Evolutionary conservation across 2,888 invertebrate species (phyloP).

Genomic region (Lepidocyrtinus sp.): DNA sequence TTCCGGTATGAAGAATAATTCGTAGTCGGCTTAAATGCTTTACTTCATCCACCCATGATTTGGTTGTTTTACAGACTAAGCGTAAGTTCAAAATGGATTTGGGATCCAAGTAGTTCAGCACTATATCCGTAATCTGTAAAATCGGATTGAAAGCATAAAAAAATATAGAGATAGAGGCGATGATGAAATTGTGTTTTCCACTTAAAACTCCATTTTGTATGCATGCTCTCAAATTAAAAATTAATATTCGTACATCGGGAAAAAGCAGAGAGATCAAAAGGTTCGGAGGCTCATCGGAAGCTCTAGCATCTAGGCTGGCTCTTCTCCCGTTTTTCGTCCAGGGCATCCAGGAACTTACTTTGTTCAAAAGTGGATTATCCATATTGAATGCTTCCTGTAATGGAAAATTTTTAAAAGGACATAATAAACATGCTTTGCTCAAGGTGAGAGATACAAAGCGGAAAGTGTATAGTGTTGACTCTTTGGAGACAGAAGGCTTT

Average conservation of each 20-base stretch:
- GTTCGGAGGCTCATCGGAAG: conserved; percentile 39
- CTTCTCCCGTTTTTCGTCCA: conserved; percentile 52
- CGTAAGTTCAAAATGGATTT: conserved; percentile 46
- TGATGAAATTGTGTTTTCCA: not conserved
- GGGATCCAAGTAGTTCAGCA: conserved; percentile 45
- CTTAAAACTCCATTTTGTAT: not conserved
- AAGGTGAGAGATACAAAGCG: not conserved
- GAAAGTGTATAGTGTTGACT: no score
- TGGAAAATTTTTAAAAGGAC: not conserved
- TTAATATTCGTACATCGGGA: conserved; percentile 47
- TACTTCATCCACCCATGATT: conserved; percentile 55
- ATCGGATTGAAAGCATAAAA: not conserved
- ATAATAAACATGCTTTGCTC: not conserved
- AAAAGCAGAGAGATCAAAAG: conserved; percentile 44
- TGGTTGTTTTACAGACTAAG: conserved; percentile 45
- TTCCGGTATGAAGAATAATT: conserved; percentile 46
- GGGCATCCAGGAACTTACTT: conserved; percentile 51
- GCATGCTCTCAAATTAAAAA: not conserved
- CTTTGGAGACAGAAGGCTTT: not conserved
- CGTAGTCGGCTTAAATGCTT: conserved; percentile 39
- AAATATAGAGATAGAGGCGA: not conserved
- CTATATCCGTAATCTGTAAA: conserved; percentile 47
- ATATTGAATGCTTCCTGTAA: conserved; percentile 13
- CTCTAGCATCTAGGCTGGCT: conserved; percentile 37
- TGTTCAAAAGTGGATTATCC: conserved; percentile 50